Percentiles rank a stretch among this genome's conserved stretches.
Conservation (phyloP, 2,888 invertebrate genomes). For the Muschampia plurimacula region DNA sequence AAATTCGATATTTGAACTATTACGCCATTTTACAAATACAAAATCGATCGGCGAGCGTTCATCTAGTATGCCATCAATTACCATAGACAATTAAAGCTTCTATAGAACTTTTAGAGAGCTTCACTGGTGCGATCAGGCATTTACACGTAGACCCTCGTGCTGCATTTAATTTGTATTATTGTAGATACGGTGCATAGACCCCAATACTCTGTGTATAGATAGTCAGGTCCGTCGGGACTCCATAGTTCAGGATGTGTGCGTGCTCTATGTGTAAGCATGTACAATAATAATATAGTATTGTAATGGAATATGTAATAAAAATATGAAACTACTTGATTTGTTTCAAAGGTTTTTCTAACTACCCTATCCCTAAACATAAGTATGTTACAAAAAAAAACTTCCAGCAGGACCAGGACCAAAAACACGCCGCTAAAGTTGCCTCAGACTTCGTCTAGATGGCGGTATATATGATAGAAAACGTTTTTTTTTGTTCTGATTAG, state of each 20-base stretch:
- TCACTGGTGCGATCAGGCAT: conserved; percentile 59
- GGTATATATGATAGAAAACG: too few relatives aligned
- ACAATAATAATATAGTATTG: conserved; percentile 83
- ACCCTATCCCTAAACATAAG: neutral
- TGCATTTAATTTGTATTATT: conserved; percentile 76
- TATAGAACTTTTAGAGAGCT: conserved; percentile 71
- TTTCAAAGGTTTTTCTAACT: conserved; percentile 14
- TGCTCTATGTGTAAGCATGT: conserved; percentile 72
- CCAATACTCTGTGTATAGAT: conserved; percentile 62
- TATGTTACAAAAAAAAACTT: too few relatives aligned
- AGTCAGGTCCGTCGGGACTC: conserved; percentile 50
- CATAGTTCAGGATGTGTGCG: conserved; percentile 52
- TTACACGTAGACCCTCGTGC: conserved; percentile 73
- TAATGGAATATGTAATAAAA: conserved; percentile 82
- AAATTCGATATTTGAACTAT: neutral
- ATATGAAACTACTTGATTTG: conserved; percentile 31
- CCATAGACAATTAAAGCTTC: conserved; percentile 61
- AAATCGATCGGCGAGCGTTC: conserved; percentile 26
- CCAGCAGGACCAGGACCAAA: too few relatives aligned
- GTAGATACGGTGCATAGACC: conserved; percentile 75
- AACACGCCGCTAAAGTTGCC: too few relatives aligned
- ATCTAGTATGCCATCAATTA: conserved; percentile 42
- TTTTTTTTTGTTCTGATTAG: too few relatives aligned
- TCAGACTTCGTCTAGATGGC: too few relatives aligned
- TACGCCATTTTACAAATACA: neutral